Evolutionary conservation across 37 sponge, comb jelly and placozoan species (phyloP), one percentile per base, ranked within the genome.

Genomic region (Amphimedon queenslandica): DNA sequence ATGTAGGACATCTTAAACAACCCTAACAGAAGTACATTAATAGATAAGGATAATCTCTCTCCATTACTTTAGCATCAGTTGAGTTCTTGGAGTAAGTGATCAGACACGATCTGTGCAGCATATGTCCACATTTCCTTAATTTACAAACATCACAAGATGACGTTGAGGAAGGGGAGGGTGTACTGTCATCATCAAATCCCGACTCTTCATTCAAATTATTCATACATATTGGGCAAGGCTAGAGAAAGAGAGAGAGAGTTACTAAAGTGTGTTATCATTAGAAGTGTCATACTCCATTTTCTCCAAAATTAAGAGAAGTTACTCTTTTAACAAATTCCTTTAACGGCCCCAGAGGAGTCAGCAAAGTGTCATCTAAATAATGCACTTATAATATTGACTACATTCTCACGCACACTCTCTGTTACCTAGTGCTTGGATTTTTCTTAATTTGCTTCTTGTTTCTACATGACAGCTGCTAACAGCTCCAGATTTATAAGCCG

Each of bases 1-100:
- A 98, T 3, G 85, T 88, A 11, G 96, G 96, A 84, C 99, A 98
- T 21, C 63, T 77, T 27, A 93, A 75, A 25, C 85, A n/a, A n/a
- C n/a, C n/a, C n/a, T 11, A 25, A 60, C 5, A n/a, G 27, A 60
- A 25, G 21, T 25, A 60, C 24, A 60, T 25, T 13, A 6, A 25
- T 11, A 60, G 28, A 25, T 13, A n/a, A 66, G 10, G 21, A 42
- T 25, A 42, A 4, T 57, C 57, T 35, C 6, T 16, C 10, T 18
- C 1, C 32, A 31, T 58, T 25, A 85, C 79, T 65, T 73, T 70
- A 28, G n/a, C 10, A 57, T 40, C 27, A 34, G 29, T 25, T 3
- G 77, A 72, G 36, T 76, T 83, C 73, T 89, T 76, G 21, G 82
- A 28, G 65, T 74, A 82, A 65, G 42, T 61, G 21, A 36, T 11